These are phyloP conservation scores for Haemorhous mexicanus DNA, from an alignment of 2,113 vertebrate species.

Conservation along the genomic window DNA sequence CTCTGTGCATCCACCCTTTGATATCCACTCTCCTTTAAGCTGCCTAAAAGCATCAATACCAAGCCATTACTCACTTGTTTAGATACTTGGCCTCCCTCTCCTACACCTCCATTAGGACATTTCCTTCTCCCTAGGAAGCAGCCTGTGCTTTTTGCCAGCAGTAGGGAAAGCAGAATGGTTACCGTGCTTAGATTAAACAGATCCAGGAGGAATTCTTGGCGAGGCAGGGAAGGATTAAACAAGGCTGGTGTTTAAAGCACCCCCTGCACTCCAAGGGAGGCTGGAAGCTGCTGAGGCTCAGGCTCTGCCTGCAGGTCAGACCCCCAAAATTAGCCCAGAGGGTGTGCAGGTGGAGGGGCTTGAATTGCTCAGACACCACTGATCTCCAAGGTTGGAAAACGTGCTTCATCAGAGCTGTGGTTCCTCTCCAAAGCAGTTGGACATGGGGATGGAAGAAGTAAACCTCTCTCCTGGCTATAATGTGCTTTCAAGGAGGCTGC, in stretches of 20 bases:
- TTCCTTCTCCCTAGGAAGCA: neutral
- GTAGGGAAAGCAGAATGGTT: neutral
- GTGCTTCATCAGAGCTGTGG: neutral
- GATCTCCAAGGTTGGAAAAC: neutral
- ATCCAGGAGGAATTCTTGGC: neutral
- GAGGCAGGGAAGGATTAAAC: neutral
- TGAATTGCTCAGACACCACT: neutral
- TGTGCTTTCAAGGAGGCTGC: neutral
- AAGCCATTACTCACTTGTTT: neutral
- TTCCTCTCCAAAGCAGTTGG: neutral
- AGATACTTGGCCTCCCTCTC: neutral
- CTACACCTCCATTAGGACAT: neutral
- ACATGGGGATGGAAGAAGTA: neutral
- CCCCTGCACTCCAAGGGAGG: rapidly evolving
- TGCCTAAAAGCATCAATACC: neutral
- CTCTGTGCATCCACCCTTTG: rapidly evolving
- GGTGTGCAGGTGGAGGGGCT: neutral
- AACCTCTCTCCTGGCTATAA: neutral
- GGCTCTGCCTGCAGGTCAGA: neutral
- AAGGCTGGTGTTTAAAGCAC: neutral
- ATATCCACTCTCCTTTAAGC: neutral
- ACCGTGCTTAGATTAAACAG: rapidly evolving
- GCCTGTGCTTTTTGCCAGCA: neutral
- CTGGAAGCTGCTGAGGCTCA: neutral
- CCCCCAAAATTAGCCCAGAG: neutral